These are phyloP conservation scores for Tachycineta bicolor DNA, from an alignment of 2,113 vertebrate species.

Conservation along the genomic window DNA sequence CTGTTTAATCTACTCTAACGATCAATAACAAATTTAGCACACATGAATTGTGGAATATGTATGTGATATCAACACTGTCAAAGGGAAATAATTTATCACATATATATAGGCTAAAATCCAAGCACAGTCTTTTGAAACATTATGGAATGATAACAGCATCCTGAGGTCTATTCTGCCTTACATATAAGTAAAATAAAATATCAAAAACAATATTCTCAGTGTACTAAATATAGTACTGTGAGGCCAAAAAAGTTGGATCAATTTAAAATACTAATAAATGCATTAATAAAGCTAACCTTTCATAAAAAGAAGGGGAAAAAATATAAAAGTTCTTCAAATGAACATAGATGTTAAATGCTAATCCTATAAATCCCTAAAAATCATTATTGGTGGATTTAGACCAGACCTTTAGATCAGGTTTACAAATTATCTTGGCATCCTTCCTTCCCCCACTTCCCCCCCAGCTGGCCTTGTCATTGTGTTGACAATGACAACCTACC, in stretches of 20 bases:
- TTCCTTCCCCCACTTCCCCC: background rate
- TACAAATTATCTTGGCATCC: background rate
- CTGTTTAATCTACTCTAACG: background rate
- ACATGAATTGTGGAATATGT: background rate
- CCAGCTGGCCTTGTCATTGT: background rate
- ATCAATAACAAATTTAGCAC: constrained; percentile 12
- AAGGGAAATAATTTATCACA: background rate
- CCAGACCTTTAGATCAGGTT: background rate
- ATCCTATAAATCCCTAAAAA: background rate
- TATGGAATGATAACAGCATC: background rate
- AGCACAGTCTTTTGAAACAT: background rate
- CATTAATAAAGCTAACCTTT: background rate
- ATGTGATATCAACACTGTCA: background rate
- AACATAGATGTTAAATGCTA: background rate
- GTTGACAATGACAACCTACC: background rate
- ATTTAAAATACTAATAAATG: background rate
- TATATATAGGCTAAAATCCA: background rate
- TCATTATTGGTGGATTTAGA: background rate
- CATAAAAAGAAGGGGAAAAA: background rate
- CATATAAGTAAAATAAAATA: background rate
- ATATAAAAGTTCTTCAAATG: background rate
- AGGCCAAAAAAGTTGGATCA: background rate
- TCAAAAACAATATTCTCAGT: background rate
- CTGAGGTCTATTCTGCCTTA: background rate
- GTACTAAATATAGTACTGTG: background rate